Percentiles rank a stretch among this genome's conserved stretches.
Conservation (phyloP, 2,797 vertebrate genomes). For the Gymnocypris eckloni region DNA sequence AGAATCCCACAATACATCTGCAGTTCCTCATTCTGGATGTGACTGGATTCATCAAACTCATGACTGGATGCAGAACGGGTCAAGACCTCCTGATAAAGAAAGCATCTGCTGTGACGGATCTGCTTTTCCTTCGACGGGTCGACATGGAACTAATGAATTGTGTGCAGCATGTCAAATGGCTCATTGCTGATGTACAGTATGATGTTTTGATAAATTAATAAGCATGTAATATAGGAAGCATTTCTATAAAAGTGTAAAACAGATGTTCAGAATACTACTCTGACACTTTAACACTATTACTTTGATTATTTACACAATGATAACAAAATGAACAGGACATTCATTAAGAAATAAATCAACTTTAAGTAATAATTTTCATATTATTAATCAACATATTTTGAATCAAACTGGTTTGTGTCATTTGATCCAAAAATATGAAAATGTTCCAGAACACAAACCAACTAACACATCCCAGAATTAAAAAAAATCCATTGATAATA, state of each 20-base stretch:
- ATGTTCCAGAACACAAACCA: neutral
- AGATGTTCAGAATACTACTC: neutral
- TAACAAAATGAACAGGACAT: neutral
- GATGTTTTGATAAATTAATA: neutral
- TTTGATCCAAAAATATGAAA: neutral
- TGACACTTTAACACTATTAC: neutral
- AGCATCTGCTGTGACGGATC: neutral
- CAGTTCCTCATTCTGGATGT: neutral
- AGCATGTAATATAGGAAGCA: neutral
- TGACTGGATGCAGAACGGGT: neutral
- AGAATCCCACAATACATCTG: slow-evolving; percentile 30
- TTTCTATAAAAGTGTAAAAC: neutral
- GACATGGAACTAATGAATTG: neutral
- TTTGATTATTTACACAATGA: neutral
- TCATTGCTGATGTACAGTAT: neutral
- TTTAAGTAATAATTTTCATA: neutral
- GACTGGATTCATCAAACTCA: slow-evolving; percentile 14
- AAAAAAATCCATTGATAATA: neutral
- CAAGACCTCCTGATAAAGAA: neutral
- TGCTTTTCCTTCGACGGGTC: neutral
- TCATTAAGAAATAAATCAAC: neutral
- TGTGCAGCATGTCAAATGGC: neutral
- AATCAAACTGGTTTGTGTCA: neutral
- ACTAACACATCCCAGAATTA: neutral
- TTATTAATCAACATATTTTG: neutral